Base-by-base conservation (phyloP, 1,140 invertebrate species). In the Protaetia brevitarsis region DNA sequence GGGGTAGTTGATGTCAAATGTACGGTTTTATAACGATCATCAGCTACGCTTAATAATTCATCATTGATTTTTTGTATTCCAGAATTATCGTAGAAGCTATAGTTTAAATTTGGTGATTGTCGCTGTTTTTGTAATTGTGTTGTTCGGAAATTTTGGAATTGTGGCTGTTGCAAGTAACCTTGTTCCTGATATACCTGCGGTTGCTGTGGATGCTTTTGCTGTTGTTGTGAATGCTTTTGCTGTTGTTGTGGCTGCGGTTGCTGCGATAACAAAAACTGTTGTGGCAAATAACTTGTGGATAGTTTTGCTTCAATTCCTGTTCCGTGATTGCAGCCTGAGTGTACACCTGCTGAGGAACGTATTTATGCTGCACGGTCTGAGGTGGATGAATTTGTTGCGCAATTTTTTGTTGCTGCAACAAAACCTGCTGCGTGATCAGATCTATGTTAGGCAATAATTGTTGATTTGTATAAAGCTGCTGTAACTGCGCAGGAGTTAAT, bases 51-150 rank as follows among this genome's bases (percentile, higher is more conserved):
- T 3, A 28, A 27, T 3, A 58, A 16, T 13, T 28, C 23, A 2
- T 58, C 23, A 23, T 58, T 58, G 56, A 58, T 6, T 16, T 27
- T 28, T 58, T 58, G 56, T n/a, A 30, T 30, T 0, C 23, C 56
- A 27, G 28, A 58, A 58, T 58, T 58, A 13, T 58, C 28, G 23
- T 58, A 28, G 23, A 10, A 6, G 10, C n/a, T 58, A n/a, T 7
- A n/a, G 56, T 58, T 58, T 58, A 28, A n/a, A n/a, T n/a, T n/a
- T n/a, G n/a, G 56, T 10, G 11, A 8, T 58, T 58, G 56, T 27
- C 16, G 11, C 28, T 58, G 56, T 0, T 28, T 26, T 58, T 27
- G 56, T 2, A n/a, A 11, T 21, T 58, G 56, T 30, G n/a, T 19
- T 19, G 41, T 13, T 45, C 23, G 56, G 16, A 3, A 30, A 58